Evolutionary conservation across 2,888 invertebrate species (phyloP).

Genomic region (Drosophila differens): DNA sequence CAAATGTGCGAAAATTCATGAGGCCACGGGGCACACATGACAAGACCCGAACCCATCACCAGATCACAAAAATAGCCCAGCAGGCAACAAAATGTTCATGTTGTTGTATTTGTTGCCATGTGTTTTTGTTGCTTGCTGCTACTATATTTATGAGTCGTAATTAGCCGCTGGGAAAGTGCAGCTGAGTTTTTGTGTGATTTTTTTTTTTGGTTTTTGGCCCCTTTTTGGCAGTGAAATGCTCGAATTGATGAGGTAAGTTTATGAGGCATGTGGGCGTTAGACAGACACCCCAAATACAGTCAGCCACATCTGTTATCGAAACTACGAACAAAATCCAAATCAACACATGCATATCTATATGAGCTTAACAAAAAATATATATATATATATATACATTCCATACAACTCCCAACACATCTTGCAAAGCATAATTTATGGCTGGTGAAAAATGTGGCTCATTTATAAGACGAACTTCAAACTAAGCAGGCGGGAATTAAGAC

Average conservation of each 20-base stretch:
- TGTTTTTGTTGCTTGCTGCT: constrained; percentile 32
- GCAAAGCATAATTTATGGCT: neutral
- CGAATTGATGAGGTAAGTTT: constrained; percentile 48
- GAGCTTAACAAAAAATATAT: neutral
- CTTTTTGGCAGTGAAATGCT: constrained; percentile 40
- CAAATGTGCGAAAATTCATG: constrained; percentile 74
- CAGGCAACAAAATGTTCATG: constrained; percentile 31
- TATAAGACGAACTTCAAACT: constrained; percentile 3
- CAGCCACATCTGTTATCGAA: constrained; percentile 41
- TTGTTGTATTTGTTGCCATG: constrained; percentile 31
- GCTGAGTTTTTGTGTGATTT: constrained; percentile 47
- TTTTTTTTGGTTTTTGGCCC: constrained; percentile 13
- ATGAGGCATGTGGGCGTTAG: constrained; percentile 41
- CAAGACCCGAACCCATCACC: constrained; percentile 1
- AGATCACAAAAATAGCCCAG: constrained; percentile 60
- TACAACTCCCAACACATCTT: neutral
- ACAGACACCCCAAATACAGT: constrained; percentile 2
- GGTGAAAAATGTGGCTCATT: constrained; percentile 8
- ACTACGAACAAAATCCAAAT: constrained; percentile 18
- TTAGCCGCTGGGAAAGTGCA: constrained; percentile 55
- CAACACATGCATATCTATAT: constrained; percentile 4
- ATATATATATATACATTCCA: neutral
- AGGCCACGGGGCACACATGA: constrained; percentile 32
- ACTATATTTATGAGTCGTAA: constrained; percentile 66
- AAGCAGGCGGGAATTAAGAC: neutral